Base-by-base conservation (phyloP, 2,113 vertebrate genomes). In the Coturnix japonica region DNA sequence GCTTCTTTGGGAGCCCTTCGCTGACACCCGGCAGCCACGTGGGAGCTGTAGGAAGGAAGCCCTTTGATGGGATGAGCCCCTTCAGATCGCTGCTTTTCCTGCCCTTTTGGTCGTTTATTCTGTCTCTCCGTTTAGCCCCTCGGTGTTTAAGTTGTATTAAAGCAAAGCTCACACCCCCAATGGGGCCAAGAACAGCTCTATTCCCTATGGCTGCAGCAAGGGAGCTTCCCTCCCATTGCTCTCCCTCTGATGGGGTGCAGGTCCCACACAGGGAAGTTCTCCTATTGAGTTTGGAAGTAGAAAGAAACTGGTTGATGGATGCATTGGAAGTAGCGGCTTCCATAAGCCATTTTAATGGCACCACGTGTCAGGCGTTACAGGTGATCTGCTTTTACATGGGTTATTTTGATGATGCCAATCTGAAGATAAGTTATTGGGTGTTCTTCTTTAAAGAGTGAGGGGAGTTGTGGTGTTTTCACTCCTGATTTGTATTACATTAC, bases 201-300 rank as follows among this genome's bases (percentile, higher is more conserved):
- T 44, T 61, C 1, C 1, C 0, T 22, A 12, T 5, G 47, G 2
- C 22, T 0, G 0, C 41, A 2, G 11, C 18, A 13, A 19, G 25
- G 39, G 17, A 37, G 5, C 53, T 46, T 73, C 12, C 47, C 30
- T 74, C 13, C 53, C 30, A 5, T 51, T 4, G 16, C 19, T 69
- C 5, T 25, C 13, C 39, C 10, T 25, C 16, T 37, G 37, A 37
- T 7, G 30, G 49, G 64, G 1, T 1, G 59, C 43, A n/a, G 37
- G 10, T 5, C 13, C 1, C 23, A 12, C 7, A 1, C 37, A 31
- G 22, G 43, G 37, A 51, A 71, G 4, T 20, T 33, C 20, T 11
- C 53, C 15, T 54, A 0, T 6, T 0, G 0, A 69, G 19, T 35
- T 39, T 14, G 26, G 18, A 28, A 66, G 53, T 53, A 49, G 71